A percentile compares a stretch with the other conserved stretches of the same genome.
These are phyloP conservation scores for Passer montanus DNA, from an alignment of 2,113 vertebrate genomes.

Conservation along the genomic window DNA sequence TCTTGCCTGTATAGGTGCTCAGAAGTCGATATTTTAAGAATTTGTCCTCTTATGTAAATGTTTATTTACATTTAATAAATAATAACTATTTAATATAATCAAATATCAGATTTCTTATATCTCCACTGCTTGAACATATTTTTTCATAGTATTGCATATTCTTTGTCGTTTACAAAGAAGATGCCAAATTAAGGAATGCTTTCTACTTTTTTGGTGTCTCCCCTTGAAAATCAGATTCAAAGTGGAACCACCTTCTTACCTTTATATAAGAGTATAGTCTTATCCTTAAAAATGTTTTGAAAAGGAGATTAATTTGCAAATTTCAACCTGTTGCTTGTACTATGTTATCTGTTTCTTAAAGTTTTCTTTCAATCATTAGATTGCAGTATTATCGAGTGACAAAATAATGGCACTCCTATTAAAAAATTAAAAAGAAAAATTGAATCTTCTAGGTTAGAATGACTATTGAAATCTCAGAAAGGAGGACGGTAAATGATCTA, in stretches of 20 bases:
- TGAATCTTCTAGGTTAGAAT: not conserved
- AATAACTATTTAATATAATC: not conserved
- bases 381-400: not conserved
- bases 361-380: not conserved
- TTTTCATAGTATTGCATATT: not conserved
- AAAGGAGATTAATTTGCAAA: not conserved
- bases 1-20: not conserved
- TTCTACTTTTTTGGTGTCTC: not conserved
- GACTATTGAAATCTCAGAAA: not conserved
- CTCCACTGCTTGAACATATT: not conserved
- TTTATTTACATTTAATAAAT: no score
- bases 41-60: not conserved
- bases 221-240: not conserved
- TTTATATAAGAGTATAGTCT: not conserved
- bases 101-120: not conserved
- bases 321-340: not conserved
- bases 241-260: not conserved
- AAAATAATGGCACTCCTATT: not conserved
- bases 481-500: not conserved
- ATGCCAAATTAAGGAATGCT: not conserved
- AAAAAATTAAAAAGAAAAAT: not conserved
- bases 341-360: not conserved
- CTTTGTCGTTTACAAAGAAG: not conserved
- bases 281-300: not conserved
- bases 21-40: not conserved